Conservation (phyloP, 1,140 invertebrate species). For the Drosophila kohkoa region DNA sequence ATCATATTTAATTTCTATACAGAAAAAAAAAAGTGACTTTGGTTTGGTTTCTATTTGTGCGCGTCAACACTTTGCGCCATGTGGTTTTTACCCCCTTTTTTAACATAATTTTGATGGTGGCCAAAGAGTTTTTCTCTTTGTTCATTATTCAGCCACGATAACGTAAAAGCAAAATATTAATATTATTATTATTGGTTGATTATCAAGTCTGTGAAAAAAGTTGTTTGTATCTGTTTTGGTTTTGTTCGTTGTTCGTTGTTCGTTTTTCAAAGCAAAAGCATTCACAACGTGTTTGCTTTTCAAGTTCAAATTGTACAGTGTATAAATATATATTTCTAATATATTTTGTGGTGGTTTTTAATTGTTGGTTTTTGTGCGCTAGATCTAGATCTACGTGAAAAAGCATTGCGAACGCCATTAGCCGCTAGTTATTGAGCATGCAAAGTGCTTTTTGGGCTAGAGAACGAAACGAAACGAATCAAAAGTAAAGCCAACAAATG, state of each 20-base stretch:
- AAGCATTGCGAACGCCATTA: conserved; percentile 54
- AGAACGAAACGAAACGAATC: conserved; percentile 18
- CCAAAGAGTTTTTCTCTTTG: not conserved
- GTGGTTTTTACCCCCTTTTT: not conserved
- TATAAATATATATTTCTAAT: not conserved
- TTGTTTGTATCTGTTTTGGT: conserved; percentile 5
- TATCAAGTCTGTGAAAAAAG: conserved; percentile 11
- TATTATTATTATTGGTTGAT: conserved; percentile 6
- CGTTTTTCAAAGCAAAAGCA: conserved; percentile 2
- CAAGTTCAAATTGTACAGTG: conserved; percentile 37
- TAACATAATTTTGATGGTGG: not conserved
- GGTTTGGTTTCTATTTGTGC: conserved; percentile 22
- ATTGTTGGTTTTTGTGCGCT: conserved; percentile 47
- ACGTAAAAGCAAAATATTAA: not conserved
- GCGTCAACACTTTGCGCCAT: not conserved
- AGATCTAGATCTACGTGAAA: conserved; percentile 48
- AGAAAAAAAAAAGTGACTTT: conserved; percentile 21
- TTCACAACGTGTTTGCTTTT: conserved; percentile 18
- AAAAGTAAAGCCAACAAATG: conserved; percentile 20
- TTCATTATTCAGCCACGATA: not conserved
- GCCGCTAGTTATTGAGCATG: conserved; percentile 59
- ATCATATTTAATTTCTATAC: conserved; percentile 50
- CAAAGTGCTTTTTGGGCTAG: conserved; percentile 66
- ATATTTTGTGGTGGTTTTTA: conserved; percentile 22
- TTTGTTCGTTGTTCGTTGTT: not conserved